Evolutionary conservation across 30 jellyfish, hydroid and myxozoan genomes (phyloP).

Genomic region (Hydra vulgaris): DNA sequence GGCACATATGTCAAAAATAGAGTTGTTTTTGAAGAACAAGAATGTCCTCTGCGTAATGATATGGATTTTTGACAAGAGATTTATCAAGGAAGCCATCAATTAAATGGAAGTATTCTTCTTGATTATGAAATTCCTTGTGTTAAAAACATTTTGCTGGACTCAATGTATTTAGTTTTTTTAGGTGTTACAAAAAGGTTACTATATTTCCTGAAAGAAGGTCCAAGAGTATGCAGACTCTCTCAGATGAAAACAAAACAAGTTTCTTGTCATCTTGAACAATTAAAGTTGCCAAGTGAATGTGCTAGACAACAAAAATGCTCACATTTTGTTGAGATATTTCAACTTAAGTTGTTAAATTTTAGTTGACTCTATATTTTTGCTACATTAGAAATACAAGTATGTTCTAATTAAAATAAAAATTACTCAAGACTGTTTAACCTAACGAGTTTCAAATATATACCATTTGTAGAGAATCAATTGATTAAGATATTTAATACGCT

Average conservation of each 20-base stretch:
- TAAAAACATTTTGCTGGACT: slow-evolving; percentile 22
- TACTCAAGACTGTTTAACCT: no score
- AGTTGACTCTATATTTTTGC: no score
- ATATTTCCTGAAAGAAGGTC: slow-evolving; percentile 16
- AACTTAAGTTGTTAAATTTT: no score
- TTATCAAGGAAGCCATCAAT: slow-evolving; percentile 19
- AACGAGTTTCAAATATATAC: no score
- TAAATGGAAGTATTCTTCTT: slow-evolving; percentile 4
- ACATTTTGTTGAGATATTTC: no score
- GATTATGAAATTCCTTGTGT: slow-evolving; percentile 26
- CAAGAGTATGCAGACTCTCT: slow-evolving; percentile 24
- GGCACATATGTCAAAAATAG: slow-evolving; percentile 26
- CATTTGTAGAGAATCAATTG: no score
- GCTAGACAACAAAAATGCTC: slow-evolving; percentile 52
- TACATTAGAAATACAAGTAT: no score
- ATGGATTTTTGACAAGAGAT: not conserved
- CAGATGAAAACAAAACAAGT: slow-evolving; percentile 16
- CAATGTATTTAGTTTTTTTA: slow-evolving; percentile 31
- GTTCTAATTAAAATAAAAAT: no score
- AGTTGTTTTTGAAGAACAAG: slow-evolving; percentile 6
- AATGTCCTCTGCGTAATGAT: slow-evolving; percentile 5
- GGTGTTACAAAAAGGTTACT: slow-evolving; percentile 34
- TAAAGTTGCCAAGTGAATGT: slow-evolving; percentile 31
- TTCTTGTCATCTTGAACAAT: slow-evolving; percentile 12
- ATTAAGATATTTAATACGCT: no score